Evolutionary conservation across 2,113 vertebrate genomes (phyloP).

Genomic region (Gavialis gangeticus): DNA sequence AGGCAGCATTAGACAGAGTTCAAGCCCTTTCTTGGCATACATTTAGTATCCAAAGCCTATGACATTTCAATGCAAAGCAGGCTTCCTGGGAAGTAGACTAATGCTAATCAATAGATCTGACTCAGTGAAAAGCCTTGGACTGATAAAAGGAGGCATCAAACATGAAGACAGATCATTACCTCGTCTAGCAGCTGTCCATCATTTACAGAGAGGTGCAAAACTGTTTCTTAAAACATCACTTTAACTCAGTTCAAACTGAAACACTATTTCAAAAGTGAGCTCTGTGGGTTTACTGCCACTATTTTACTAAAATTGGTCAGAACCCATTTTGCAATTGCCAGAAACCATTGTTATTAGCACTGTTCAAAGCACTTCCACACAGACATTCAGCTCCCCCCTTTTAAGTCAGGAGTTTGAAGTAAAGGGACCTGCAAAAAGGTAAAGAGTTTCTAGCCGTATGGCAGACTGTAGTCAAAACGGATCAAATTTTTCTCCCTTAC

Average conservation of each 20-base stretch:
- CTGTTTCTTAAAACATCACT: constrained; percentile 62
- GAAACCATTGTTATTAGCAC: constrained; percentile 65
- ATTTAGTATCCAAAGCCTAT: constrained; percentile 40
- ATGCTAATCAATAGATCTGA: constrained; percentile 72
- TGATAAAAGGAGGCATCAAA: constrained; percentile 73
- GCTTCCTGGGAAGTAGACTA: constrained; percentile 63
- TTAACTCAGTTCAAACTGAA: constrained; percentile 61
- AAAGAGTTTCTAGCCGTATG: constrained; percentile 1
- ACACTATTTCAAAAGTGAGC: constrained; percentile 62
- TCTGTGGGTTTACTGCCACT: constrained; percentile 3
- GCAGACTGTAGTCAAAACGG: constrained; percentile 28
- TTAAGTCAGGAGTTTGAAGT: constrained; percentile 59
- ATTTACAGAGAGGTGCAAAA: constrained; percentile 54
- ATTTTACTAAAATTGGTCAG: constrained; percentile 69
- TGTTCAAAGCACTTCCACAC: constrained; percentile 53
- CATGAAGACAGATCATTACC: constrained; percentile 69
- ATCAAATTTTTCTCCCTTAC: not conserved
- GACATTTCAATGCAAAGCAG: constrained; percentile 71
- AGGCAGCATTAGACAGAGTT: constrained; percentile 69
- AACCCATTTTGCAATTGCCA: constrained; percentile 62
- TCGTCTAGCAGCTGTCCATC: constrained; percentile 65
- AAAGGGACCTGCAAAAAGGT: constrained; percentile 4
- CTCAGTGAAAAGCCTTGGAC: constrained; percentile 71
- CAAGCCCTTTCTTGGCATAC: constrained; percentile 63
- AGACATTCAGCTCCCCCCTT: constrained; percentile 35